Percentiles rank a stretch among this genome's conserved stretches.
phyloP scores from a whole-genome alignment of 2,888 invertebrate species.

The Bombylius discolor region DNA sequence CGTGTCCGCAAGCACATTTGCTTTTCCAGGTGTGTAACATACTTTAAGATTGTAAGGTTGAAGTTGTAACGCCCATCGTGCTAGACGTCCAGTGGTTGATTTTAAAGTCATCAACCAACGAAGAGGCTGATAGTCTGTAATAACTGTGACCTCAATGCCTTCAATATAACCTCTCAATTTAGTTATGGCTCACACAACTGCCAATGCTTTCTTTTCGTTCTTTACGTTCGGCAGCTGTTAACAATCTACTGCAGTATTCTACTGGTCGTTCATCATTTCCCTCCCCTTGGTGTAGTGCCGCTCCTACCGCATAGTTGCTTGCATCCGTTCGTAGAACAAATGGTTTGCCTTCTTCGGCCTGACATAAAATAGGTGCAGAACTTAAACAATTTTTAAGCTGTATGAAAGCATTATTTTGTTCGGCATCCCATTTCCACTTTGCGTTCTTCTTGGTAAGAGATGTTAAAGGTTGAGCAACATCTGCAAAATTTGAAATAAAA shows the following conservation, averaged over 20 bases:
- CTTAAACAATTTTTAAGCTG: constrained; percentile 13
- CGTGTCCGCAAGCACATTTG: no score
- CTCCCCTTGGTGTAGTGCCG: no score
- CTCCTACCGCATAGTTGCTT: constrained; percentile 17
- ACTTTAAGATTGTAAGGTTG: no score
- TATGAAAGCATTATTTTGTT: constrained; percentile 15
- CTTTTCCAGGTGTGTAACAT: no score
- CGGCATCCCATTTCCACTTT: constrained; percentile 18
- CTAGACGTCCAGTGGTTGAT: no score
- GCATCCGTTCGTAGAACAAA: constrained; percentile 20
- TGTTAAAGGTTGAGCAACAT: constrained; percentile 20
- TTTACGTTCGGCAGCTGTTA: no score
- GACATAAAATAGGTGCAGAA: constrained; percentile 12
- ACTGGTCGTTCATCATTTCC: no score
- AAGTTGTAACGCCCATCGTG: no score
- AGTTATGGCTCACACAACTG: no score
- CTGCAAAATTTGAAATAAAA: constrained; percentile 14
- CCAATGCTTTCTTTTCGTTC: no score
- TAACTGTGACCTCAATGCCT: constrained; percentile 17
- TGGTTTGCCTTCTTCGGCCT: constrained; percentile 15
- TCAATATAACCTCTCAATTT: constrained; percentile 34
- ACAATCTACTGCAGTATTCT: no score
- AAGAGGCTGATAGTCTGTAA: constrained; percentile 33
- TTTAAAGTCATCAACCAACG: no score
- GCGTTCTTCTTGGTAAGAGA: constrained; percentile 17